Evolutionary conservation across 2,797 vertebrate species (phyloP), one percentile per base, ranked within the genome.

Genomic region (Bovichtus diacanthus): DNA sequence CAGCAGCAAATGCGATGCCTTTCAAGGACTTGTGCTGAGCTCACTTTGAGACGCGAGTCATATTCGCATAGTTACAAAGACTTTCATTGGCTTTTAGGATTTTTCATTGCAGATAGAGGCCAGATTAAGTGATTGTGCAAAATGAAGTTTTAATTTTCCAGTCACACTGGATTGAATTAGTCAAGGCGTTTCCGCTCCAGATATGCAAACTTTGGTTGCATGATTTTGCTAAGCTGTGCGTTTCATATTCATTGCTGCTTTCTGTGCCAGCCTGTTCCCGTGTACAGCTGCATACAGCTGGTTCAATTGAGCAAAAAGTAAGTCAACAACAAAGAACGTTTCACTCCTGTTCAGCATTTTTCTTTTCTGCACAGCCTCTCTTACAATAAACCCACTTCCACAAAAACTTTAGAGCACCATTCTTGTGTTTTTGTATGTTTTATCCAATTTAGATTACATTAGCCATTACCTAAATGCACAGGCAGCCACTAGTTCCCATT

Each of bases 281-380:
- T 27, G 46, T 61, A 27, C 19, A 46, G 41, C 36, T 41, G n/a
- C 54, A 69, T 43, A 5, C 27, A 46, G 27, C 38, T 21, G 46
- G 29, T 63, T 70, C 67, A 56, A 3, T 15, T n/a, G 9, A 63
- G 36, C 41, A 39, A 53, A 82, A 60, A 78, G 43, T 21, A 71
- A 66, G 62, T 64, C 51, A 71, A 5, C 58, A 41, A 64, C 49
- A 65, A 69, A 67, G 62, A 71, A 60, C 70, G 19, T 21, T 73
- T 73, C 27, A 41, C 61, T 74, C 49, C 47, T 59, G 41, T 71
- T 78, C 70, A 82, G 81, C 65, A 68, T 67, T 70, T n/a, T 74
- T 80, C 38, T 62, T 73, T 53, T 75, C 16, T 70, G 51, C 39
- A 59, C n/a, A 50, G 12, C 18, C 5, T 21, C 4, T 23, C 9